Base-by-base conservation (phyloP, 2,888 invertebrate species). In the Ecliptopera silaceata region DNA sequence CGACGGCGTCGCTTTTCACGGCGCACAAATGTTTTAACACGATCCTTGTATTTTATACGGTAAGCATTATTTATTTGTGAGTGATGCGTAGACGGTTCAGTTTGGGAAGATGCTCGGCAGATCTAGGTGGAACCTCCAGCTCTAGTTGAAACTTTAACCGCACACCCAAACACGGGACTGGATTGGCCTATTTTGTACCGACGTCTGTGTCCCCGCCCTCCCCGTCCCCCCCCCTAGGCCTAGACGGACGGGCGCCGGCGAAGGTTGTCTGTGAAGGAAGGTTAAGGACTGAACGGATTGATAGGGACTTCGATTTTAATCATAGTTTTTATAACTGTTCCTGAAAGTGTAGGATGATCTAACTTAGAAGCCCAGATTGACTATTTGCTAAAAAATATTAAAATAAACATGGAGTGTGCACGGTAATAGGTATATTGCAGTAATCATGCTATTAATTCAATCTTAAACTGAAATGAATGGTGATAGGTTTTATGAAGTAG, bases 221-320 rank as follows among this genome's bases (percentile, higher is more conserved):
- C 56, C 48, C 17, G 59, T 32, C 26, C 42, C 26, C 59, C 54
- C 46, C 52, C 58, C 42, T 34, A 42, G 59, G 64, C 65, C 65
- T 67, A 82, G 83, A 80, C 83, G 49, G 61, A 59, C 53, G 68
- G 83, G 84, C 82, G 83, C 83, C 83, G 11, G 26, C 69, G 86
- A 87, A 88, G 87, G 87, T 75, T 86, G 88, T 87, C 86, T 87
- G 75, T 56, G 5, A 38, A 45, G 63, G 71, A 75, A 80, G 82
- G 82, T 83, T 82, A 83, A 82, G 80, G 81, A 76, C 84, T 80
- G 66, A 63, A 58, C 68, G 69, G 71, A 74, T 74, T 74, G 71
- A 78, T 75, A 56, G 66, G 55, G 54, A 53, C 55, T 59, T 66
- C 68, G 61, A 57, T 65, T 70, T 69, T 66, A 62, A 64, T 63